Evolutionary conservation across 2,888 invertebrate genomes (phyloP), one percentile per base, ranked within the genome.

Genomic region (Meteorus colon): DNA sequence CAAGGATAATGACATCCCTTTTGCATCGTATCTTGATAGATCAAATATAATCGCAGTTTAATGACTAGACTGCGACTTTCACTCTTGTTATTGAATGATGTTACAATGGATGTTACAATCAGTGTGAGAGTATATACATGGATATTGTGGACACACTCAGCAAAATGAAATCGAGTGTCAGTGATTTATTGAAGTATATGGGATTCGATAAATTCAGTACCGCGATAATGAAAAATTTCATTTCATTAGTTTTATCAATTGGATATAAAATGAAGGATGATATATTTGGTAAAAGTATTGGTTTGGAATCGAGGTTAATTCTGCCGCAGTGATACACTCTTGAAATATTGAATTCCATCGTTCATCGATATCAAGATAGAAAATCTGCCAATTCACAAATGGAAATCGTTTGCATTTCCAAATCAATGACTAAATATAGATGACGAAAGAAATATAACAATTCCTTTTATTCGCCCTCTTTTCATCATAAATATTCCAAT

Each of bases 311-410:
- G 60, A 41, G 71, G 71, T 41, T 71, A 62, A 71, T 60, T 71
- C 24, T 41, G 37, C 60, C 45, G n/a, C 71, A 71, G 71, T 62
- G 59, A 71, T 71, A 71, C 31, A 71, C 62, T 37, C 37, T 45
- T 63, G 12, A 55, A 45, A 65, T 74, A 77, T 75, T 59, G 63
- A 73, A 73, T 73, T 51, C 60, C 62, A 65, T 63, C 37, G 67
- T 68, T 31, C 69, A 14, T 16, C 27, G 1, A 19, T 48, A n/a
- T 60, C 10, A 68, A 19, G 14, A 59, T 62, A 71, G 19, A 67
- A 77, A 75, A 78, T 78, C 48, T 73, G 67, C 76, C 79, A 76
- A 77, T 79, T 78, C 70, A 70, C 71, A 78, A 79, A 78, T 78
- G 75, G 73, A 78, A 66, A 65, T 65, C 72, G 29, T 41, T 62